These are phyloP conservation scores for Hydrozoanthus gracilis DNA, from an alignment of 92 coral and sea anemone species.

Conservation along the genomic window DNA sequence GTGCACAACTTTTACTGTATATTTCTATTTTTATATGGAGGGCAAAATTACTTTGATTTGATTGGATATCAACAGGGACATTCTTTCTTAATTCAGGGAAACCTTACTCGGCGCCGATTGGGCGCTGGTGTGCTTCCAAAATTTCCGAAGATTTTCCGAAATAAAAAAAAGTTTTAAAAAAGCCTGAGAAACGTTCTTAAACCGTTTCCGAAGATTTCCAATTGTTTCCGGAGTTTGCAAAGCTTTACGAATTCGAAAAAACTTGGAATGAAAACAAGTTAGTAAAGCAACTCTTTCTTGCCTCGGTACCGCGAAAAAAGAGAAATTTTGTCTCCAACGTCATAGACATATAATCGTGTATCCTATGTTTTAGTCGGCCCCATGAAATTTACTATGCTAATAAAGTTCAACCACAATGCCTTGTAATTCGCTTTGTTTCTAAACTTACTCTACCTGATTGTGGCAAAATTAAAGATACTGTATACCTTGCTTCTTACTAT, in stretches of 20 bases:
- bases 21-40: background rate
- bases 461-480: too few relatives aligned
- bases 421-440: background rate
- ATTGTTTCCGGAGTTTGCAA: background rate
- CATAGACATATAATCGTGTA: background rate
- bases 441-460: too few relatives aligned
- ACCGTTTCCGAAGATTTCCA: background rate
- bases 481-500: too few relatives aligned
- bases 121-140: background rate
- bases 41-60: too few relatives aligned
- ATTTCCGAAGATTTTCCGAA: background rate
- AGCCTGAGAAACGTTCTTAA: too few relatives aligned
- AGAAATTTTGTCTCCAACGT: background rate
- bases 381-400: background rate
- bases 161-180: background rate
- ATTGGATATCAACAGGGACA: too few relatives aligned
- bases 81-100: too few relatives aligned
- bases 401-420: background rate
- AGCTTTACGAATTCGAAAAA: background rate
- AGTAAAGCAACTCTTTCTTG: background rate
- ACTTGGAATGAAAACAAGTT: background rate
- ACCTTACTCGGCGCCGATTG: too few relatives aligned
- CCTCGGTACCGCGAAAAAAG: background rate
- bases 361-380: background rate
- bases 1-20: background rate